These are phyloP conservation scores for Strigops habroptila DNA, from an alignment of 2,113 vertebrate species.

Conservation along the genomic window DNA sequence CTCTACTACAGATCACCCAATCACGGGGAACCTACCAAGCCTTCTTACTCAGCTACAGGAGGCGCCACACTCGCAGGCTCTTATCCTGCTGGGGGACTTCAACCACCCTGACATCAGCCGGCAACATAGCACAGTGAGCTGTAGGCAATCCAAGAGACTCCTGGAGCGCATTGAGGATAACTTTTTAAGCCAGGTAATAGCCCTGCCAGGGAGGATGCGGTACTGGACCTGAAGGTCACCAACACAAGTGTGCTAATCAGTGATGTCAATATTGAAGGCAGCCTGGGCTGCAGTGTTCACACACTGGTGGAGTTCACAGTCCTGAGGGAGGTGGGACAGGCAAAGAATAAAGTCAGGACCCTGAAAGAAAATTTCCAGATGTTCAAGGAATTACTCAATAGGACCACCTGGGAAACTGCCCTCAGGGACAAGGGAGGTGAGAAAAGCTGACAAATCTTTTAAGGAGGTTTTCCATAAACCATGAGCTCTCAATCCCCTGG, in stretches of 20 bases:
- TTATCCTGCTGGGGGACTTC: background rate
- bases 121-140: background rate
- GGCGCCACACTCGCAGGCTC: background rate
- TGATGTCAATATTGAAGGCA: background rate
- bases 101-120: background rate
- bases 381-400: background rate
- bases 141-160: background rate
- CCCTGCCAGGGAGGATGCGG: background rate
- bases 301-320: background rate
- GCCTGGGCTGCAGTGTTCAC: background rate
- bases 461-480: background rate
- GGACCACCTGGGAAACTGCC: background rate
- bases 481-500: background rate
- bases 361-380: background rate
- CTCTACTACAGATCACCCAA: background rate
- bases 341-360: background rate
- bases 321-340: background rate
- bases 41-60: background rate
- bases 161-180: background rate
- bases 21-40: background rate
- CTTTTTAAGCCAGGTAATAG: background rate
- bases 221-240: background rate
- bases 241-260: fast-evolving
- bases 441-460: fast-evolving
- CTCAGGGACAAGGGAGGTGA: background rate